Base-by-base conservation (phyloP, 92 coral and sea anemone species). In the Zoanthus gigantus region DNA sequence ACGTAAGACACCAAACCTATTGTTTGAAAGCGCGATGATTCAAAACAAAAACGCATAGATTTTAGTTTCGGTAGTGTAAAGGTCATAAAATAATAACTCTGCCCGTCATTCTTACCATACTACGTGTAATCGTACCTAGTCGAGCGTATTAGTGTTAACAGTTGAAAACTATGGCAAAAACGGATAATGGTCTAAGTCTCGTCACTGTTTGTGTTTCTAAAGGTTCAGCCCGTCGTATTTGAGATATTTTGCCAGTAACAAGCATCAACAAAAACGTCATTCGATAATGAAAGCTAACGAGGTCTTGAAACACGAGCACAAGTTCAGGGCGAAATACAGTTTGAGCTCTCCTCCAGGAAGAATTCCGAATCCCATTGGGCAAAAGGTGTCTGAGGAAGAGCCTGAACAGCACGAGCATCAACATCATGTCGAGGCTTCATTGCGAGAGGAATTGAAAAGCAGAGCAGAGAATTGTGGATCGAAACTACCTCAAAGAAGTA, bases 221-320 rank as follows among this genome's bases (percentile, higher is more conserved):
- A 95, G 98, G 85, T 79, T 93, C 81, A 78, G 82, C 67, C 83
- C 91, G 0, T 83, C 84, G 30, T 95, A 84, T 80, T 91, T 91
- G 80, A 89, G 88, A 57, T 95, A 89, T 90, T 30, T 93, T 60
- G 90, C 87, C 85, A 93, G 80, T 82, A 89, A 65, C 89, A 95
- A 91, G 88, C 94, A 93, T 78, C 96, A 92, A n/a, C 98, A 94
- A 74, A 90, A 76, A 18, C 95, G 95, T 84, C 87, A 90, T 23
- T 94, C 95, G 9, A 90, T 92, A 85, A 94, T 92, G 95, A 94
- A 94, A 91, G 92, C 98, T 31, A 92, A 86, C n/a, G 98, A 94
- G 84, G 90, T 94, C 78, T 79, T 94, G 53, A 94, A 94, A 9
- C 92, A 90, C 88, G 98, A 94, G 87, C 87, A 83, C 76, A 91